These are phyloP conservation scores for Anoplophora glabripennis DNA, from an alignment of 1,140 invertebrate species.

Conservation along the genomic window DNA sequence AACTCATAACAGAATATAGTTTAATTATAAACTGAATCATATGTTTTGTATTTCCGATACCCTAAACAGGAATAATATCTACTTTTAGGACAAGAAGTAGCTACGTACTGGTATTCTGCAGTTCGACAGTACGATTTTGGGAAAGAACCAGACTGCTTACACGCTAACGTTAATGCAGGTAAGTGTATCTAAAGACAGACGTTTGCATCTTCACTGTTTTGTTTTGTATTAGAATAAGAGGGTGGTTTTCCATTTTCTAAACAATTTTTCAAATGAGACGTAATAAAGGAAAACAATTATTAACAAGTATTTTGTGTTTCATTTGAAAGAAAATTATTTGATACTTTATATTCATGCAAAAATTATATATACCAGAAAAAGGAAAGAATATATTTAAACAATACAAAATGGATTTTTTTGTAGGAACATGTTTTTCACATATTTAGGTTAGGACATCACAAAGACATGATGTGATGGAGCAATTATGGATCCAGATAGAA, in stretches of 20 bases:
- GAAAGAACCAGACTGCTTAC: conserved; percentile 67
- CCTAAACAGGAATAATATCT: background rate
- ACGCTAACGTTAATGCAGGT: conserved; percentile 78
- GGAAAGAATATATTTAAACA: no score
- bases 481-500: no score
- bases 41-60: no score
- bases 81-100: conserved; percentile 71
- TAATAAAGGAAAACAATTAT: background rate
- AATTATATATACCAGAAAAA: no score
- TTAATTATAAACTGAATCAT: no score
- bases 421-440: no score
- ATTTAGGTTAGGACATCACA: no score
- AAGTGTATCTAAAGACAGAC: conserved; percentile 20
- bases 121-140: conserved; percentile 71
- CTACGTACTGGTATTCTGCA: conserved; percentile 83
- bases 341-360: background rate
- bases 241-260: background rate
- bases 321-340: background rate
- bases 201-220: no score
- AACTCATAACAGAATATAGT: no score
- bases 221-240: no score
- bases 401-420: no score
- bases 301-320: background rate
- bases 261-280: background rate
- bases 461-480: no score